These are phyloP conservation scores for Virgularia gustaviana DNA, from an alignment of 92 coral and sea anemone genomes.

Conservation along the genomic window DNA sequence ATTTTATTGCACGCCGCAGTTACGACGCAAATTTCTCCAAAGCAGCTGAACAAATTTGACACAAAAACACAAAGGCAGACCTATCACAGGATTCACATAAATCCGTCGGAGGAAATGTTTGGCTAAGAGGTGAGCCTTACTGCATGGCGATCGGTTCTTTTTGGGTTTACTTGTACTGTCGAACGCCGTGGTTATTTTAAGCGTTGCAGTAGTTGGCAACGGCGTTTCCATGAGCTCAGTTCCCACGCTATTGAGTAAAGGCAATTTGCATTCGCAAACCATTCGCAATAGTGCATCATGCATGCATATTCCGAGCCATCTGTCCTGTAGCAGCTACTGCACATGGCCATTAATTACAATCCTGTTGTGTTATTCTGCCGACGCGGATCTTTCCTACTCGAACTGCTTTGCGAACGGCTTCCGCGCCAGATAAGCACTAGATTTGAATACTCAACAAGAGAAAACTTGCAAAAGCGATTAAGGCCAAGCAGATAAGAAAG, in stretches of 20 bases:
- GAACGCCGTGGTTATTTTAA: no score
- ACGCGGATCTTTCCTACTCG: no score
- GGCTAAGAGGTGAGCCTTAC: no score
- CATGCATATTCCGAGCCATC: not conserved
- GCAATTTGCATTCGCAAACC: slow-evolving; percentile 7
- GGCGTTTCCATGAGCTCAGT: no score
- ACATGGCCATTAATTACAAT: not conserved
- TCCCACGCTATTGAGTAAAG: not conserved
- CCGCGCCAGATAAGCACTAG: slow-evolving; percentile 10
- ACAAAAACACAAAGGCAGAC: no score
- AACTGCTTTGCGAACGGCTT: no score
- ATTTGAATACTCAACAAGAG: not conserved
- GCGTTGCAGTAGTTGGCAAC: no score
- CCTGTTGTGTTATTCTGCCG: not conserved
- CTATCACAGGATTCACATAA: no score
- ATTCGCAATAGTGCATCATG: not conserved
- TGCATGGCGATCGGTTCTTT: no score
- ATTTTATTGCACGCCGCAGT: slow-evolving; percentile 34
- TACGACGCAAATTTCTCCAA: slow-evolving; percentile 4
- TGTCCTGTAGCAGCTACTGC: not conserved
- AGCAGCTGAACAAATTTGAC: slow-evolving; percentile 33
- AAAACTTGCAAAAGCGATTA: not conserved
- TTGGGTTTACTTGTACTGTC: no score
- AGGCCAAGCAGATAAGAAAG: not conserved
- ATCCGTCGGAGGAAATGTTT: no score